Evolutionary conservation across 2,797 vertebrate species (phyloP).

Genomic region (Rhynchotus rufescens): DNA sequence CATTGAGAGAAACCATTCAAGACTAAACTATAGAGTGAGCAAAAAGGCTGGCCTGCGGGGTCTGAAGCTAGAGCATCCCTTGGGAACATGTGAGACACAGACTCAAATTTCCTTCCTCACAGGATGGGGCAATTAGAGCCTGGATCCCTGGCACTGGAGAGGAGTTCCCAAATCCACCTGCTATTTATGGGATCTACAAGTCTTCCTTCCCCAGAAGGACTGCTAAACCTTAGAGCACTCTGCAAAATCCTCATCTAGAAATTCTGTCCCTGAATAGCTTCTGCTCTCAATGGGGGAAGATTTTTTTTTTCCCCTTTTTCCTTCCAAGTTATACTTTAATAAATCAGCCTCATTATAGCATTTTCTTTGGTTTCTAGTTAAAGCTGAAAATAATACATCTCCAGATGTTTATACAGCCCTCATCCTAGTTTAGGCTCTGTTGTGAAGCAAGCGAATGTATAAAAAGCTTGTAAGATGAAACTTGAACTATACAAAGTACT

Average conservation of each 20-base stretch:
- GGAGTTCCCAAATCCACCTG: background rate
- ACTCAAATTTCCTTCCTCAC: background rate
- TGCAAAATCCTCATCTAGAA: background rate
- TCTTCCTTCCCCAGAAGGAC: background rate
- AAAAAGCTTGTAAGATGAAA: conserved; percentile 21
- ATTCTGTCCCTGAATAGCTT: background rate
- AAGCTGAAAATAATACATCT: conserved; percentile 1
- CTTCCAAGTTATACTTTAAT: background rate
- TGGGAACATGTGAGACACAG: background rate
- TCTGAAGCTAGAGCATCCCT: background rate
- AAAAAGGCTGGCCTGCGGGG: background rate
- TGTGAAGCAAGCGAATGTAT: background rate
- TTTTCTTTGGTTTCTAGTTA: background rate
- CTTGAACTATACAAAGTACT: background rate
- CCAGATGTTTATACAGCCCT: background rate
- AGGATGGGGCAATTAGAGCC: background rate
- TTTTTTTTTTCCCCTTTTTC: background rate
- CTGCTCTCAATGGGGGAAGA: background rate
- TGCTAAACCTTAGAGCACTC: background rate
- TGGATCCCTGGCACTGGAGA: background rate
- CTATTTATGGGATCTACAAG: background rate
- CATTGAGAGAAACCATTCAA: background rate
- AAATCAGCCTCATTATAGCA: background rate
- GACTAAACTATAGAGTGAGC: background rate
- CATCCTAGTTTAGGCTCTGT: background rate